These are phyloP conservation scores for Proteles cristata DNA, from an alignment of 2,113 vertebrate genomes.

Conservation along the genomic window DNA sequence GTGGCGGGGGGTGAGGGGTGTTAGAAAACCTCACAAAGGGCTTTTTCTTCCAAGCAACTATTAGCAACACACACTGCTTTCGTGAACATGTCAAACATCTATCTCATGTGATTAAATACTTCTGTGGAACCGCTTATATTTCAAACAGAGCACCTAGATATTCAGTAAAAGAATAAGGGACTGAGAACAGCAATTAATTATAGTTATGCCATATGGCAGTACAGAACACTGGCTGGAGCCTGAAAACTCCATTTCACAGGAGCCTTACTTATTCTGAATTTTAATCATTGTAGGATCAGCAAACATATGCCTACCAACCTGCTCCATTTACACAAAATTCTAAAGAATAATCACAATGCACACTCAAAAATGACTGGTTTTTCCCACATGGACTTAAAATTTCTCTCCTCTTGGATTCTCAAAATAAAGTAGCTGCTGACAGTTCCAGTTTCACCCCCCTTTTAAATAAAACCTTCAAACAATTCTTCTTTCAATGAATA, in stretches of 20 bases:
- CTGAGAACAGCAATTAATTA: conserved; percentile 68
- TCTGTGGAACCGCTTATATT: conserved; percentile 61
- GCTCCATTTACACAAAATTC: conserved; percentile 71
- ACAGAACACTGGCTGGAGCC: conserved; percentile 59
- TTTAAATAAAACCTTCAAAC: conserved; percentile 51
- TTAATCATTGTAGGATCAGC: conserved; percentile 78
- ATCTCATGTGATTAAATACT: conserved; percentile 55
- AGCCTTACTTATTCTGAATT: conserved; percentile 77
- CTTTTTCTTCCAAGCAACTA: conserved; percentile 39
- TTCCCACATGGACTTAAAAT: conserved; percentile 62
- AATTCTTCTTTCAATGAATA: not conserved
- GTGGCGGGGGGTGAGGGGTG: too few species aligned
- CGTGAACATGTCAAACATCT: not conserved
- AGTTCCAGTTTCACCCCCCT: conserved; percentile 49
- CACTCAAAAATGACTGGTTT: conserved; percentile 64
- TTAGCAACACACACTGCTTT: conserved; percentile 32
- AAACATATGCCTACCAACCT: conserved; percentile 80
- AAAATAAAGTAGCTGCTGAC: conserved; percentile 58
- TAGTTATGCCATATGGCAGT: conserved; percentile 73
- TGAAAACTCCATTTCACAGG: conserved; percentile 75
- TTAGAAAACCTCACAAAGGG: not conserved
- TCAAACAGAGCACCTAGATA: conserved; percentile 61
- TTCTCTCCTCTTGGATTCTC: conserved; percentile 53
- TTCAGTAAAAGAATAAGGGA: conserved; percentile 66
- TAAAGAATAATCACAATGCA: conserved; percentile 62